These are phyloP conservation scores for Ceramica pisi DNA, from an alignment of 2,888 invertebrate genomes.

Conservation along the genomic window DNA sequence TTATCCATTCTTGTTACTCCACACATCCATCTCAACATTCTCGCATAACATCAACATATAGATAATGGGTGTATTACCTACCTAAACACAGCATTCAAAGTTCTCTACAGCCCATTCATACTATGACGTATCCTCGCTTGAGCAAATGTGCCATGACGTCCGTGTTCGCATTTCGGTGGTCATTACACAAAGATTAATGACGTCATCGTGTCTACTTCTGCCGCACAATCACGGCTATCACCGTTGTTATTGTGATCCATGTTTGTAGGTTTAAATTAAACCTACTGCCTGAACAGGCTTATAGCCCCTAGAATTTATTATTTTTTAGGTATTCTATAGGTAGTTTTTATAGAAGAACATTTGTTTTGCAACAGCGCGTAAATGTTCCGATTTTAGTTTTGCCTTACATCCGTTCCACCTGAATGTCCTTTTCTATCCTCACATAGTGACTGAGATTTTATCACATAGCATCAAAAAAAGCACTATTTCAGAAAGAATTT, in stretches of 20 bases:
- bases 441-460: too few species aligned
- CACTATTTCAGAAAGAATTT: too few species aligned
- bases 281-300: constrained; percentile 43
- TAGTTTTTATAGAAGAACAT: too few species aligned
- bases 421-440: too few species aligned
- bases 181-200: constrained; percentile 87
- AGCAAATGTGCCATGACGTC: constrained; percentile 83
- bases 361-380: too few species aligned
- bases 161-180: constrained; percentile 77
- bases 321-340: background rate
- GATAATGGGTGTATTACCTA: too few species aligned
- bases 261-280: constrained; percentile 57
- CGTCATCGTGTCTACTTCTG: constrained; percentile 82
- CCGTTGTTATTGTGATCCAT: constrained; percentile 59
- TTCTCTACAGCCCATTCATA: constrained; percentile 58
- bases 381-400: too few species aligned
- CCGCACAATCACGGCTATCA: constrained; percentile 76
- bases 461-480: too few species aligned
- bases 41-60: too few species aligned
- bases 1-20: too few species aligned
- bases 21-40: too few species aligned
- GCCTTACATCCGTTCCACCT: too few species aligned
- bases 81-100: background rate
- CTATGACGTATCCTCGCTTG: constrained; percentile 56
- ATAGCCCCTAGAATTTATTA: constrained; percentile 7